These are phyloP conservation scores for Percopsis transmontana DNA, from an alignment of 2,113 vertebrate genomes.

Conservation along the genomic window DNA sequence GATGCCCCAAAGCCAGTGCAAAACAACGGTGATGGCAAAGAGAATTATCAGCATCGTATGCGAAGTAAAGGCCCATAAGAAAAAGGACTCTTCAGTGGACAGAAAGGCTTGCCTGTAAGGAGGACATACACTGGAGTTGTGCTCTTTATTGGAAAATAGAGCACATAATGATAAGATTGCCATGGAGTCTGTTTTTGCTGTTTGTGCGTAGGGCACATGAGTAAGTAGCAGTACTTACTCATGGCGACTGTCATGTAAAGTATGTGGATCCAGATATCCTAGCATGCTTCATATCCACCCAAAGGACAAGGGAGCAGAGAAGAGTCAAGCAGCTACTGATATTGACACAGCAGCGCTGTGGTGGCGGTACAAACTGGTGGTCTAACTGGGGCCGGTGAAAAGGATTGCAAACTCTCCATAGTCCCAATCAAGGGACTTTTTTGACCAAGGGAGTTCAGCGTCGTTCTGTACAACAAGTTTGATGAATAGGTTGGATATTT, in stretches of 20 bases:
- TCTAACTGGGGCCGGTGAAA: slow-evolving; percentile 23
- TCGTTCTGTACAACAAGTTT: too few species aligned
- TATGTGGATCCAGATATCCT: not conserved
- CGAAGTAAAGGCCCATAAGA: not conserved
- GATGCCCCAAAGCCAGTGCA: not conserved
- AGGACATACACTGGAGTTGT: slow-evolving; percentile 17
- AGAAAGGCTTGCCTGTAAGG: slow-evolving; percentile 1
- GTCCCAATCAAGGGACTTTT: slow-evolving; percentile 24
- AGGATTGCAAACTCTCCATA: slow-evolving; percentile 19
- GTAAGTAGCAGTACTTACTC: too few species aligned
- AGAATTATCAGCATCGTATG: not conserved
- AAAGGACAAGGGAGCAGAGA: not conserved
- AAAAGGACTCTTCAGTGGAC: not conserved
- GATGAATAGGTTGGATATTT: slow-evolving; percentile 1
- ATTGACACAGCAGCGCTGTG: not conserved
- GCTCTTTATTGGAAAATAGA: slow-evolving; percentile 1
- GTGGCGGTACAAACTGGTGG: slow-evolving; percentile 8
- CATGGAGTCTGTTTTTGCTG: slow-evolving; percentile 37
- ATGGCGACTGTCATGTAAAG: not conserved
- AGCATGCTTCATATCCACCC: not conserved
- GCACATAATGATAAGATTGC: slow-evolving; percentile 25
- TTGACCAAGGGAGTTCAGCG: too few species aligned
- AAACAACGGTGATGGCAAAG: not conserved
- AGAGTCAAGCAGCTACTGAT: not conserved
- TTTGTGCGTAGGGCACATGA: slow-evolving; percentile 4